A percentile compares a stretch with the other conserved stretches of the same genome.
Conservation (phyloP, 2,113 vertebrate genomes). For the Pogona vitticeps region DNA sequence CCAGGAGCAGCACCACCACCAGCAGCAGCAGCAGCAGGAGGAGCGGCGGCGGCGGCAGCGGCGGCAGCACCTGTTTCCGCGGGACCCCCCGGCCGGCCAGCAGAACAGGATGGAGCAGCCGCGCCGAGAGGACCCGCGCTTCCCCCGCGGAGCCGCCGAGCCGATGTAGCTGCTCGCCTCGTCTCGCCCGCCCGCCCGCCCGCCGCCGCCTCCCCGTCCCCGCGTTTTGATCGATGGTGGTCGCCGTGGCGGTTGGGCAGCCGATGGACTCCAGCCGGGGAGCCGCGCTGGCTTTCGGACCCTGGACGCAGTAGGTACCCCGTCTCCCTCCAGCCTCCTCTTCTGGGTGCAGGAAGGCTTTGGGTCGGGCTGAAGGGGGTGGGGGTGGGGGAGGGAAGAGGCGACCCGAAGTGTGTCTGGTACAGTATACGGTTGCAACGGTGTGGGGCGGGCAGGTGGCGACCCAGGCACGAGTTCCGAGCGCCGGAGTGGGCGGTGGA, state of each 20-base stretch:
- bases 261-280: conserved; percentile 58
- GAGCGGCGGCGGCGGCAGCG: not conserved
- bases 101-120: conserved; percentile 50
- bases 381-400: not conserved
- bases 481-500: not conserved
- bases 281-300: conserved; percentile 55
- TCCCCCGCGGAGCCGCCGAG: conserved; percentile 33
- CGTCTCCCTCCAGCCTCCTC: too few species aligned
- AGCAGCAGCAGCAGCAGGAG: too few species aligned
- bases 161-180: conserved; percentile 41
- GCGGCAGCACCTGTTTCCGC: conserved; percentile 19
- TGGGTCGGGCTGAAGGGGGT: not conserved
- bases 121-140: conserved; percentile 45
- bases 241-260: not conserved
- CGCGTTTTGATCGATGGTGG: not conserved
- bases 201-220: rapidly evolving
- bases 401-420: too few species aligned
- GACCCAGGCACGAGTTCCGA: not conserved
- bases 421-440: conserved; percentile 27
- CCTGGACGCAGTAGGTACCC: conserved; percentile 61
- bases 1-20: not conserved
- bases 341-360: not conserved
- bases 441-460: not conserved
- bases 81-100: conserved; percentile 34
- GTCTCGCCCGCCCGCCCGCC: too few species aligned